A percentile compares a stretch with the other conserved stretches of the same genome.
phyloP scores from a whole-genome alignment of 1,140 invertebrate genomes.

The Whitmania pigra region DNA sequence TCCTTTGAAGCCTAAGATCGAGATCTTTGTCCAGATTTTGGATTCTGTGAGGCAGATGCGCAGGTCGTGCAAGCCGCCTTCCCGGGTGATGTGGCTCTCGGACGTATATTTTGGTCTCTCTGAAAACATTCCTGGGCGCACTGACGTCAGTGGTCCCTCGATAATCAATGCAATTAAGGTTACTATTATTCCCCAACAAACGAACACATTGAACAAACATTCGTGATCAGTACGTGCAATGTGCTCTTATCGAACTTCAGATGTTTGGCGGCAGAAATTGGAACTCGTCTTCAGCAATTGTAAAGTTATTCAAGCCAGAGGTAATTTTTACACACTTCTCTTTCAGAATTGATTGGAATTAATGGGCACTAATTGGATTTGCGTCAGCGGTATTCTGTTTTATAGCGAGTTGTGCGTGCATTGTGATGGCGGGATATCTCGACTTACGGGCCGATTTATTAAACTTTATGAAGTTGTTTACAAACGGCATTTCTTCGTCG shows the following conservation, averaged over 20 bases:
- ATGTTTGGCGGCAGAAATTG: conserved; percentile 12
- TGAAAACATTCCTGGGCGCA: not conserved
- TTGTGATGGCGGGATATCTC: too few relatives aligned
- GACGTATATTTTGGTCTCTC: not conserved
- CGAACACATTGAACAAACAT: not conserved
- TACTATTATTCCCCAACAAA: not conserved
- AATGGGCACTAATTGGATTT: too few relatives aligned
- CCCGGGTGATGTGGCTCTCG: not conserved
- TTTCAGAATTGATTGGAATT: too few relatives aligned
- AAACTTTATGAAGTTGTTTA: too few relatives aligned
- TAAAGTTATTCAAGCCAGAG: conserved; percentile 2
- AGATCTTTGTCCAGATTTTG: not conserved
- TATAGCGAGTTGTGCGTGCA: too few relatives aligned
- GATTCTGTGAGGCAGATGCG: not conserved
- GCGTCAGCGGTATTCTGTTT: too few relatives aligned
- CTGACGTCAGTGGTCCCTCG: not conserved
- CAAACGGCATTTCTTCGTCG: too few relatives aligned
- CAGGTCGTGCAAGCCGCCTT: not conserved
- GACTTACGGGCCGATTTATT: too few relatives aligned
- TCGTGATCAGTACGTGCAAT: too few relatives aligned
- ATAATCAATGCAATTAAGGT: conserved; percentile 1
- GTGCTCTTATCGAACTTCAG: not conserved
- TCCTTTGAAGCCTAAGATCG: not conserved
- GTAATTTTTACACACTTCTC: not conserved
- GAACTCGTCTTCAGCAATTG: not conserved